A percentile compares a stretch with the other conserved stretches of the same genome.
Conservation (phyloP, 2,113 vertebrate species). For the Anolis carolinensis region DNA sequence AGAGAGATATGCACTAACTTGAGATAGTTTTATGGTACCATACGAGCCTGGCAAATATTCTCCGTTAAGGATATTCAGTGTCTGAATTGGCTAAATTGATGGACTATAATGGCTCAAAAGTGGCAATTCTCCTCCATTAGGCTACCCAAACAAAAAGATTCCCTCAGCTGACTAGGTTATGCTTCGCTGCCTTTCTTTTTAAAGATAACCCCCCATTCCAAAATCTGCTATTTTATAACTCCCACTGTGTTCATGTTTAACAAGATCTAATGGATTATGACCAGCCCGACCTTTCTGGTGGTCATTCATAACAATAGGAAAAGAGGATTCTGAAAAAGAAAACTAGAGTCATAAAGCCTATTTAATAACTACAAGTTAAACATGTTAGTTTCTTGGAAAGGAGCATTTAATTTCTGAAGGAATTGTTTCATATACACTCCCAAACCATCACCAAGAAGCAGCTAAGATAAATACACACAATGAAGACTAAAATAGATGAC, state of each 20-base stretch:
- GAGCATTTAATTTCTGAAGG: not conserved
- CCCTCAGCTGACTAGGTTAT: constrained; percentile 48
- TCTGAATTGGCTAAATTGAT: constrained; percentile 56
- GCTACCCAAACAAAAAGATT: constrained; percentile 57
- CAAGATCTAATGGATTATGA: constrained; percentile 28
- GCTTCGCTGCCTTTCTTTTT: constrained; percentile 49
- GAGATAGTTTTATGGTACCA: not conserved
- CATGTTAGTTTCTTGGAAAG: not conserved
- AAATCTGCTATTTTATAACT: constrained; percentile 65
- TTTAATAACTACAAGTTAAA: not conserved
- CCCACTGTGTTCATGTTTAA: constrained; percentile 44
- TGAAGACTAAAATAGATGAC: constrained; percentile 4
- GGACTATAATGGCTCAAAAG: constrained; percentile 63
- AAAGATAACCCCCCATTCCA: constrained; percentile 21
- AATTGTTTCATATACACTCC: not conserved
- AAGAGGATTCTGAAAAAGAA: constrained; percentile 2
- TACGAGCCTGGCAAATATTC: constrained; percentile 40
- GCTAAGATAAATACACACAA: not conserved
- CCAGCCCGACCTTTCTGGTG: constrained; percentile 28
- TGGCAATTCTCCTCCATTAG: constrained; percentile 60
- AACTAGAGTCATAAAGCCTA: constrained; percentile 12
- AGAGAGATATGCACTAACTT: not conserved
- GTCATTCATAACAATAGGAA: constrained; percentile 7
- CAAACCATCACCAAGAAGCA: too few species aligned
- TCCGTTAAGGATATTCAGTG: constrained; percentile 43